Conservation (phyloP, 2,797 vertebrate species). For the Serranus cabrilla region DNA sequence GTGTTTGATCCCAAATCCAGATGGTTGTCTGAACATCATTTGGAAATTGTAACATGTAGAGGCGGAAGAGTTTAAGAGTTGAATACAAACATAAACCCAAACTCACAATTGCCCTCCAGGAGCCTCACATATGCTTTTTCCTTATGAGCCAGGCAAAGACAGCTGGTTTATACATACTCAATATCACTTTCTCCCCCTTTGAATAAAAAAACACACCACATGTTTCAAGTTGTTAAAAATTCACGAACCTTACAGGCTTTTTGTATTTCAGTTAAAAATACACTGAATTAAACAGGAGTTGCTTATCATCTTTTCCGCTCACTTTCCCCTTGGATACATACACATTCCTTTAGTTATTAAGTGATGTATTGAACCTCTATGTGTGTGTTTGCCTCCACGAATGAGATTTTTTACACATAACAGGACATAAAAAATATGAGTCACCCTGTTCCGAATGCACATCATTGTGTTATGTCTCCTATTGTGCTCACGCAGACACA, state of each 20-base stretch:
- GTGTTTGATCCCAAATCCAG: background rate
- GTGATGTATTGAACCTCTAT: background rate
- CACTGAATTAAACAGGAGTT: conserved; percentile 20
- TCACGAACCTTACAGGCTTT: conserved; percentile 20
- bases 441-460: background rate
- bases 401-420: conserved; percentile 2
- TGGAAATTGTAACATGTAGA: background rate
- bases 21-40: background rate
- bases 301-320: conserved; percentile 2
- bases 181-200: conserved; percentile 11
- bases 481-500: background rate
- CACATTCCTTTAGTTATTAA: conserved; percentile 9
- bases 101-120: conserved; percentile 16
- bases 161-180: conserved; percentile 45
- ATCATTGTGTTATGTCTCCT: conserved; percentile 6
- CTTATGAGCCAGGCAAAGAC: conserved; percentile 20
- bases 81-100: background rate
- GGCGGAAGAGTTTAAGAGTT: background rate
- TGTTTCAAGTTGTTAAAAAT: conserved; percentile 16
- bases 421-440: background rate
- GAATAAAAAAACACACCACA: conserved; percentile 28
- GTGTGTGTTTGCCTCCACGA: conserved; percentile 4
- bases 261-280: conserved; percentile 21
- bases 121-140: conserved; percentile 20
- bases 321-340: background rate